Percentiles rank a stretch among this genome's conserved stretches.
These are phyloP conservation scores for Leptopilina drosophilae DNA, from an alignment of 2,888 invertebrate genomes.

Conservation along the genomic window DNA sequence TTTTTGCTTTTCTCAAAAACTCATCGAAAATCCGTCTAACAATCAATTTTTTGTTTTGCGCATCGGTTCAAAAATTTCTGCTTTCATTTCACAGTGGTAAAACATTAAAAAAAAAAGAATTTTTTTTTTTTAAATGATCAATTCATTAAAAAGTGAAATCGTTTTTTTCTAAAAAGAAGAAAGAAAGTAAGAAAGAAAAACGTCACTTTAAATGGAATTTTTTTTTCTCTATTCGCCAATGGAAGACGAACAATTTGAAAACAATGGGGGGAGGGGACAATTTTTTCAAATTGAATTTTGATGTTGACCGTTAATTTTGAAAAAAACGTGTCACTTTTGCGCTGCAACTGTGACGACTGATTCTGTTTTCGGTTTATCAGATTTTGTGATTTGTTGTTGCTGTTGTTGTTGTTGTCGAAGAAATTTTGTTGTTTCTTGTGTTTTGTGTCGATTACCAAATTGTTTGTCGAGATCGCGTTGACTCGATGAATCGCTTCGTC, in stretches of 20 bases:
- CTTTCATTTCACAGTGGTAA: too few species aligned
- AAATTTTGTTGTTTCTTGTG: constrained; percentile 64
- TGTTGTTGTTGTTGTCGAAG: constrained; percentile 11
- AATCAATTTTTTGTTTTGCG: not conserved
- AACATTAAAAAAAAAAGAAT: too few species aligned
- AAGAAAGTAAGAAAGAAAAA: too few species aligned
- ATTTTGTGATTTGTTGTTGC: constrained; percentile 55
- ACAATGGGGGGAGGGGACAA: too few species aligned
- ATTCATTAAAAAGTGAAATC: not conserved
- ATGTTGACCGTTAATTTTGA: constrained; percentile 1
- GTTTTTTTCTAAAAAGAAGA: not conserved
- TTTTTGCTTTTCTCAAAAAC: not conserved
- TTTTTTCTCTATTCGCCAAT: too few species aligned
- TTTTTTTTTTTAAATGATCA: too few species aligned
- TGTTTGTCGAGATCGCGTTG: constrained; percentile 64
- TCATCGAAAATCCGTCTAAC: not conserved
- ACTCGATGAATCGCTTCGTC: constrained; percentile 64
- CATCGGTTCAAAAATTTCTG: constrained; percentile 12
- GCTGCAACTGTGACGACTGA: not conserved
- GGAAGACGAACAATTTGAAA: too few species aligned
- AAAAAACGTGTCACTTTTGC: constrained; percentile 14
- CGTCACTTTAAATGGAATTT: too few species aligned
- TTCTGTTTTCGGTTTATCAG: constrained; percentile 40
- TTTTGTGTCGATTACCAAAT: constrained; percentile 65
- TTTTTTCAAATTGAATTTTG: not conserved